Evolutionary conservation across 2,888 invertebrate genomes (phyloP).

Genomic region (Craniophora ligustri): DNA sequence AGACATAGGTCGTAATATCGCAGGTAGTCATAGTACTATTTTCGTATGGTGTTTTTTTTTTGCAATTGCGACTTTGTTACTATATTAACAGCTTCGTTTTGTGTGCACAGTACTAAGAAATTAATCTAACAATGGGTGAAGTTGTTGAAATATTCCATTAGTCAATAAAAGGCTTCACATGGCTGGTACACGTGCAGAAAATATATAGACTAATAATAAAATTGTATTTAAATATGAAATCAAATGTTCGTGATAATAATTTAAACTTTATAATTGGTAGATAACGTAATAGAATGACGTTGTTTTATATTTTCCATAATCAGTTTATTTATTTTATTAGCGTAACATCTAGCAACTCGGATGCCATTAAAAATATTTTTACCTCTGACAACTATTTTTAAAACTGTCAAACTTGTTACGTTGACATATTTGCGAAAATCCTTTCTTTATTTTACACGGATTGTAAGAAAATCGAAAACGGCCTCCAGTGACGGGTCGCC

Average conservation of each 20-base stretch:
- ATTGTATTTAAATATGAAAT: not conserved
- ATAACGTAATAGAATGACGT: not conserved
- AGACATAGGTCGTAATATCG: conserved; percentile 2
- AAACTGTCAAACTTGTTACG: conserved; percentile 55
- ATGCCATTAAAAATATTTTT: conserved; percentile 1
- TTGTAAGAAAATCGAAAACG: conserved; percentile 46
- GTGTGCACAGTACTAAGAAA: not conserved
- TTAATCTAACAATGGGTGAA: not conserved
- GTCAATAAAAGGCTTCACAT: conserved; percentile 13
- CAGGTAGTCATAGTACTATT: conserved; percentile 2
- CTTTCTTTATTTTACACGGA: conserved; percentile 45
- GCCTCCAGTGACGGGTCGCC: conserved; percentile 53
- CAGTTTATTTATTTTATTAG: not conserved
- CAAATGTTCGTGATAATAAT: not conserved
- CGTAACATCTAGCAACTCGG: conserved; percentile 17
- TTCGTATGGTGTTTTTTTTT: conserved; percentile 13
- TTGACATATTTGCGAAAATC: conserved; percentile 52
- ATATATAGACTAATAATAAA: not conserved
- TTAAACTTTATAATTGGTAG: not conserved
- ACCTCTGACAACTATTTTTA: conserved; percentile 1
- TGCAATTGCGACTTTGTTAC: not conserved
- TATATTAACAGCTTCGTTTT: not conserved
- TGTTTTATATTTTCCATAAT: not conserved
- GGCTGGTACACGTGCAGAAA: conserved; percentile 10
- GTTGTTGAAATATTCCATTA: conserved; percentile 16